Conservation (phyloP, 2,797 vertebrate genomes). For the Enteromius anoplus region DNA sequence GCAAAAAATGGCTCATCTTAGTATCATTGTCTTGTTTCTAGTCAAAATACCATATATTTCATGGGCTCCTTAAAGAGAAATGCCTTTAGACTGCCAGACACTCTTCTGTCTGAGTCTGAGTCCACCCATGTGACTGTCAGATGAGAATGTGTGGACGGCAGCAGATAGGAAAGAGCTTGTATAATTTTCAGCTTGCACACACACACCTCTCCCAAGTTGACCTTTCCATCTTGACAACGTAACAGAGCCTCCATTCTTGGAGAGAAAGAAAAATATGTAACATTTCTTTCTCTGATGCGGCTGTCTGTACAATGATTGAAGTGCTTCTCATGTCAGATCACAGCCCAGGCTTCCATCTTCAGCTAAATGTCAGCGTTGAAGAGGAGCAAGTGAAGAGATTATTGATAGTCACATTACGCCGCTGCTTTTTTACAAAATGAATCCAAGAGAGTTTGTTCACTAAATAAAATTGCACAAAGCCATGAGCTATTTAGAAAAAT, state of each 20-base stretch:
- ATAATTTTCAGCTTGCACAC: slow-evolving; percentile 21
- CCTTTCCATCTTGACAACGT: slow-evolving; percentile 26
- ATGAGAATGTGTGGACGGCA: slow-evolving; percentile 22
- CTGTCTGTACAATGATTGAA: background rate
- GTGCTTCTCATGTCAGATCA: background rate
- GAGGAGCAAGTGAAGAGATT: slow-evolving; percentile 6
- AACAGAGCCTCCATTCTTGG: slow-evolving; percentile 2
- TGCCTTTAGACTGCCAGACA: slow-evolving; percentile 2
- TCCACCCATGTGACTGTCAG: slow-evolving; percentile 46
- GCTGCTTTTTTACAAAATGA: background rate
- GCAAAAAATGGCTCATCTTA: too few relatives aligned
- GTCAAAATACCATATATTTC: background rate
- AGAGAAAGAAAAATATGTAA: slow-evolving; percentile 20
- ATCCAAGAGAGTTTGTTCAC: background rate
- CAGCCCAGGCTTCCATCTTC: slow-evolving; percentile 2
- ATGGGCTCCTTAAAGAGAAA: slow-evolving; percentile 6
- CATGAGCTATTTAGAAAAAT: background rate
- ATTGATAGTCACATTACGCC: background rate
- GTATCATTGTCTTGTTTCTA: too few relatives aligned
- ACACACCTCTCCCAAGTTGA: slow-evolving; percentile 18
- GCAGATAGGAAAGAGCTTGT: slow-evolving; percentile 23
- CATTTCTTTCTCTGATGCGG: slow-evolving; percentile 6
- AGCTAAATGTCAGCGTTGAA: slow-evolving; percentile 40
- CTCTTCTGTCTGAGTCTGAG: slow-evolving; percentile 1
- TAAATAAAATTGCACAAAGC: background rate